Conservation (phyloP, 2,797 vertebrate species). For the Loriculus beryllinus region DNA sequence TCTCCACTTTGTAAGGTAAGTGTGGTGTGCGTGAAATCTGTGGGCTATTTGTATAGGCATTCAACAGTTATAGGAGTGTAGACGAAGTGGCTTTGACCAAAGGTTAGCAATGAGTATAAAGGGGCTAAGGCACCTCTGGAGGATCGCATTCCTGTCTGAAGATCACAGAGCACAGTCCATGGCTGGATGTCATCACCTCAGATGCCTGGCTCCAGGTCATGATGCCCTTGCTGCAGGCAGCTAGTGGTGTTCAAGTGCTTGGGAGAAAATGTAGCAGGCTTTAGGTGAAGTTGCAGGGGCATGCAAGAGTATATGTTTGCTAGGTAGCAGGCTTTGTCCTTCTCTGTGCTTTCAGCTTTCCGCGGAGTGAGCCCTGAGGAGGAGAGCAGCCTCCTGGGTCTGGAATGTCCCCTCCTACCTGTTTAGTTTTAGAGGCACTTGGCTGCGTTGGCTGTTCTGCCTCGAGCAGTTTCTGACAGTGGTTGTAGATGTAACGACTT, state of each 20-base stretch:
- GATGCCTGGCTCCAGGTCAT: not conserved
- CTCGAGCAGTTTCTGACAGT: not conserved
- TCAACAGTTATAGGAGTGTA: not conserved
- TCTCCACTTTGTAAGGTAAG: not conserved
- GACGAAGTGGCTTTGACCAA: not conserved
- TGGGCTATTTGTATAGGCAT: not conserved
- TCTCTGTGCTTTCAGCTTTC: not conserved
- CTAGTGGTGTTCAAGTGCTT: not conserved
- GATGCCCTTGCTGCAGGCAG: not conserved
- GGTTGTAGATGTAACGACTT: not conserved
- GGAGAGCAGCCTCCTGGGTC: not conserved
- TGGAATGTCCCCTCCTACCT: not conserved
- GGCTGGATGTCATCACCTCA: accelerated
- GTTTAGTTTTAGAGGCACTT: not conserved
- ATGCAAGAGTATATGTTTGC: accelerated
- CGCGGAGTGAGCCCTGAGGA: not conserved
- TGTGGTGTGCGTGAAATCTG: not conserved
- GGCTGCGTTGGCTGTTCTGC: not conserved
- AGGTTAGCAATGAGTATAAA: not conserved
- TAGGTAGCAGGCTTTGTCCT: not conserved
- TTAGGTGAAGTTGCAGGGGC: not conserved
- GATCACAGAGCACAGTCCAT: not conserved
- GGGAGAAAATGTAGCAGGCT: not conserved
- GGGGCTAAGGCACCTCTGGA: not conserved
- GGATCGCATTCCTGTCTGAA: not conserved